These are phyloP conservation scores for Romanogobio albipinnatus DNA, from an alignment of 2,113 vertebrate genomes.

Conservation along the genomic window DNA sequence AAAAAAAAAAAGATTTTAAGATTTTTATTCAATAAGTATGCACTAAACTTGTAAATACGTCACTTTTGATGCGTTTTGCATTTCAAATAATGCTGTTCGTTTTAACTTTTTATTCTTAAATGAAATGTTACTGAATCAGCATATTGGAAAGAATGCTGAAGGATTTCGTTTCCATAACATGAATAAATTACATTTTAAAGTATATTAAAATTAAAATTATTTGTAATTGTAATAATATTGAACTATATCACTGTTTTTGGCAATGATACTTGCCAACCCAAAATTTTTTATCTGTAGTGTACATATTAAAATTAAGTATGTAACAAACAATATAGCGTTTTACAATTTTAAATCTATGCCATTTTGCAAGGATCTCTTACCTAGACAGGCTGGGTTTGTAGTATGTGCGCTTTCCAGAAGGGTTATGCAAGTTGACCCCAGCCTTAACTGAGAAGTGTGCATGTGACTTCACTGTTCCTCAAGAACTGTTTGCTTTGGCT, in stretches of 20 bases:
- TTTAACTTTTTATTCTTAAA: too few relatives aligned
- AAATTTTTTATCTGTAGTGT: not conserved
- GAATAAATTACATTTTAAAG: not conserved
- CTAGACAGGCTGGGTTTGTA: not conserved
- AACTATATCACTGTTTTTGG: not conserved
- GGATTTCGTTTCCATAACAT: too few relatives aligned
- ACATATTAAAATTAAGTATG: not conserved
- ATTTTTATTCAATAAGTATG: too few relatives aligned
- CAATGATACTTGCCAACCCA: not conserved
- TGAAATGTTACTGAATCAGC: too few relatives aligned
- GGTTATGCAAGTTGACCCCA: conserved; percentile 14
- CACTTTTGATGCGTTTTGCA: too few relatives aligned
- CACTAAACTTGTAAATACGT: too few relatives aligned
- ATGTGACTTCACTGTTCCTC: conserved; percentile 24
- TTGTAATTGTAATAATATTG: not conserved
- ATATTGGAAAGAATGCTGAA: too few relatives aligned
- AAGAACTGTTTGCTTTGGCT: conserved; percentile 43
- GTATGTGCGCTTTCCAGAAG: not conserved
- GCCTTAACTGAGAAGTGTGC: not conserved
- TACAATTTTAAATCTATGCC: not conserved
- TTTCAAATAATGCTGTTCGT: too few relatives aligned
- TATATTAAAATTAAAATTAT: not conserved
- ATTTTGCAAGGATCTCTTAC: not conserved
- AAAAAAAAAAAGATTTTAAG: too few relatives aligned
- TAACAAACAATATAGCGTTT: not conserved